These are phyloP conservation scores for Eulemur rufifrons DNA, from an alignment of 2,113 vertebrate species.

Conservation along the genomic window DNA sequence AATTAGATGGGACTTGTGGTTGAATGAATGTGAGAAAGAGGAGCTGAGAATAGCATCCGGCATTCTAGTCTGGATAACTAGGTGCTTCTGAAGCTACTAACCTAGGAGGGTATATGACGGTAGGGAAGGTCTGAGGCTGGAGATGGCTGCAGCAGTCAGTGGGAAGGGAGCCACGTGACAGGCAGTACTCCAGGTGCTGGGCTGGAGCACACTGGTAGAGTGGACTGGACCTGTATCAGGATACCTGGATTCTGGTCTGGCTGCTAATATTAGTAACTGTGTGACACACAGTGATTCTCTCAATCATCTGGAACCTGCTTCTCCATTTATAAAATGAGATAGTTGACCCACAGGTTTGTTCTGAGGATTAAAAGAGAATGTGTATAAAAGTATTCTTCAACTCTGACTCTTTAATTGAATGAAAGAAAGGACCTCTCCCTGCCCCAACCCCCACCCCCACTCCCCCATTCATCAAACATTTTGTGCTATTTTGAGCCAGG, in stretches of 20 bases:
- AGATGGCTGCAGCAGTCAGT: background rate
- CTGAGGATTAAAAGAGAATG: background rate
- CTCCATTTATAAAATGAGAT: background rate
- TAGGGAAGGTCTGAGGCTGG: background rate
- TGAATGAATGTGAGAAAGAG: background rate
- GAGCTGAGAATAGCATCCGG: background rate
- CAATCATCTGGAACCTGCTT: background rate
- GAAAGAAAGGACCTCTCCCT: background rate
- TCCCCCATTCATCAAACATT: background rate
- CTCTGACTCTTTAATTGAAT: background rate
- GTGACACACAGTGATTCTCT: background rate
- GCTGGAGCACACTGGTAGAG: background rate
- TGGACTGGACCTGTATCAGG: background rate
- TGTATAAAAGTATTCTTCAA: background rate
- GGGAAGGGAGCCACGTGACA: too few relatives aligned
- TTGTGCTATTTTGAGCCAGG: background rate
- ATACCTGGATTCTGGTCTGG: background rate
- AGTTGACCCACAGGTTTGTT: background rate
- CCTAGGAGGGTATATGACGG: background rate
- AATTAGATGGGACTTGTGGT: background rate
- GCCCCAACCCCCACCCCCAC: too few relatives aligned
- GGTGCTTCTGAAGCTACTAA: background rate
- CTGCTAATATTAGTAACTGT: background rate
- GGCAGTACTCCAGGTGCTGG: accelerated
- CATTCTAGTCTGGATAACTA: background rate